These are phyloP conservation scores for Cololabis saira DNA, from an alignment of 2,113 vertebrate genomes.

Conservation along the genomic window DNA sequence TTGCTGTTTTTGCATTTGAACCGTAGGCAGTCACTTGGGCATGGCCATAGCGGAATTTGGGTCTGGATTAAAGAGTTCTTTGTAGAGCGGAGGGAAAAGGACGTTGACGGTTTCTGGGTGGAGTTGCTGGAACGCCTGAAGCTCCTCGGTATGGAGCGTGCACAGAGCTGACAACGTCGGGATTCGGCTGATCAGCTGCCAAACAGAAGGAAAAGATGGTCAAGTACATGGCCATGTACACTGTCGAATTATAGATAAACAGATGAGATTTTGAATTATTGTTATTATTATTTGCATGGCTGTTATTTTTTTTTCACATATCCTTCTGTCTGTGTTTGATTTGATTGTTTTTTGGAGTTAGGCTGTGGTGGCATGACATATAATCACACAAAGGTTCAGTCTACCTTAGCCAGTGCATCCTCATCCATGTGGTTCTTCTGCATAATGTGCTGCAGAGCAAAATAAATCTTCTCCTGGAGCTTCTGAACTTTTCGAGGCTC, in stretches of 20 bases:
- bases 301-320: not conserved
- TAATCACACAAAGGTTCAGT: not conserved
- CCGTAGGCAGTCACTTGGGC: conserved; percentile 92
- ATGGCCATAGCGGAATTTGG: conserved; percentile 87
- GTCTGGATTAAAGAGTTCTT: conserved; percentile 99
- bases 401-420: conserved; percentile 94
- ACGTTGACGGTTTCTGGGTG: conserved; percentile 98
- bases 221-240: conserved; percentile 12
- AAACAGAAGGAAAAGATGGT: conserved; percentile 41
- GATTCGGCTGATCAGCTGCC: conserved; percentile 97
- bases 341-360: not conserved
- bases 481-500: conserved; percentile 98
- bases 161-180: conserved; percentile 97
- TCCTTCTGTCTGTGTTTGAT: conserved; percentile 5
- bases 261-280: conserved; percentile 1
- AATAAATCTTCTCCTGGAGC: conserved; percentile 99
- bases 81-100: conserved; percentile 97
- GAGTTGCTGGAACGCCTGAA: conserved; percentile 98
- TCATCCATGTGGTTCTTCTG: conserved; percentile 99
- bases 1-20: conserved; percentile 27
- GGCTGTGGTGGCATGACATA: not conserved
- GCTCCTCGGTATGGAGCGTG: conserved; percentile 98
- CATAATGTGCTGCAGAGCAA: conserved; percentile 99
- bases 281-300: not conserved
- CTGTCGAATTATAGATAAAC: not conserved